Evolutionary conservation across 2,888 invertebrate genomes (phyloP).

Genomic region (Nymphalis urticae): DNA sequence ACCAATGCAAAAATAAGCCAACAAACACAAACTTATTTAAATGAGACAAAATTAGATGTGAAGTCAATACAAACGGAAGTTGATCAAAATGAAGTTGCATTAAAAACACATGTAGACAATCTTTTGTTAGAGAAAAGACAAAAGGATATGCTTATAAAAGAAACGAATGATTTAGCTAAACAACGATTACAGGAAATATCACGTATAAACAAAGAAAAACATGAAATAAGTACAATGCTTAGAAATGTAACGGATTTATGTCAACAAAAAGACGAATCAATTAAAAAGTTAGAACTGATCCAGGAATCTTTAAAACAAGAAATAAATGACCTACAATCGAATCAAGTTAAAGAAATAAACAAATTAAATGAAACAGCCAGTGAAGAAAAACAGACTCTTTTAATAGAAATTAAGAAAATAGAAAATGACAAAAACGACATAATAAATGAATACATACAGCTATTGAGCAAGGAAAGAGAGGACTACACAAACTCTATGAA

Average conservation of each 20-base stretch:
- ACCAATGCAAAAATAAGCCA: slow-evolving; percentile 42
- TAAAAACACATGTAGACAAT: slow-evolving; percentile 46
- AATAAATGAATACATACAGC: slow-evolving; percentile 74
- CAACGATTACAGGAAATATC: slow-evolving; percentile 62
- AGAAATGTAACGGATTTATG: slow-evolving; percentile 54
- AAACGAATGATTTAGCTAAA: slow-evolving; percentile 52
- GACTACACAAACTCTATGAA: slow-evolving; percentile 65
- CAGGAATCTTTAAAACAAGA: slow-evolving; percentile 54
- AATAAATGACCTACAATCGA: slow-evolving; percentile 49
- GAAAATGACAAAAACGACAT: slow-evolving; percentile 70
- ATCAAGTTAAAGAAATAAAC: slow-evolving; percentile 47
- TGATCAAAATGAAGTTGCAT: slow-evolving; percentile 44
- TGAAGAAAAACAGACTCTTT: slow-evolving; percentile 70
- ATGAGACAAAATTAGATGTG: slow-evolving; percentile 40
- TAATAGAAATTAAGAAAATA: slow-evolving; percentile 62
- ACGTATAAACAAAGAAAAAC: slow-evolving; percentile 62
- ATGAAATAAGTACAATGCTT: slow-evolving; percentile 56
- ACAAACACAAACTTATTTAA: slow-evolving; percentile 55
- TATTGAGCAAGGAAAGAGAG: slow-evolving; percentile 76
- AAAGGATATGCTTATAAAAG: slow-evolving; percentile 61
- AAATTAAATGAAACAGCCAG: slow-evolving; percentile 54
- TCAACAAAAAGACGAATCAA: slow-evolving; percentile 56
- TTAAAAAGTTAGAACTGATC: slow-evolving; percentile 49
- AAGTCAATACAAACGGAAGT: slow-evolving; percentile 59
- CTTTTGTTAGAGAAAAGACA: slow-evolving; percentile 51